Conservation (phyloP, 2,888 invertebrate genomes). For the Acheta domesticus region DNA sequence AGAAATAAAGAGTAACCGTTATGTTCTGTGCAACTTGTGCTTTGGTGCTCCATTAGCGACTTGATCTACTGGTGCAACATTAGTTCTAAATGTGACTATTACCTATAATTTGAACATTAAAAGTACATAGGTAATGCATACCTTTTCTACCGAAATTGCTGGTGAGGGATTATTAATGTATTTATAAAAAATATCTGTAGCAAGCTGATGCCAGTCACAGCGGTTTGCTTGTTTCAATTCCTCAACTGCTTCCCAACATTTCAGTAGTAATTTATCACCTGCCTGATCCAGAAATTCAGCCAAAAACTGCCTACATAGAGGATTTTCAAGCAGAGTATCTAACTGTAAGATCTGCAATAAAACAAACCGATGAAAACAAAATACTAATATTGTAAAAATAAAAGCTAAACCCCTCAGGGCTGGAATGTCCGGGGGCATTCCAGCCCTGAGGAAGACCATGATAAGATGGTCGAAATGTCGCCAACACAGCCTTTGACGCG, state of each 20-base stretch:
- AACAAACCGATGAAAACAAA: not conserved
- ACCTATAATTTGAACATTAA: not conserved
- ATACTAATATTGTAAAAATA: not conserved
- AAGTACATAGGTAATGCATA: constrained; percentile 39
- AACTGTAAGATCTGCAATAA: constrained; percentile 63
- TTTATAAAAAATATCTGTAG: constrained; percentile 88
- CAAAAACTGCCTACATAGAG: constrained; percentile 75
- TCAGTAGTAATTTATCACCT: constrained; percentile 78
- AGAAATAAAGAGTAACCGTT: too few relatives aligned
- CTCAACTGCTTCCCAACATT: constrained; percentile 83
- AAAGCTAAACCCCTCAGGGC: too few relatives aligned
- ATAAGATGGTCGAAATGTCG: too few relatives aligned
- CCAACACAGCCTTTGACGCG: too few relatives aligned
- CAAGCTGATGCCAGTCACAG: constrained; percentile 78
- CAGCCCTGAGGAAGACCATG: too few relatives aligned
- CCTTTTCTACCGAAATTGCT: constrained; percentile 77
- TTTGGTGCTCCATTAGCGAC: not conserved
- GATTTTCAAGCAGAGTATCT: constrained; percentile 69
- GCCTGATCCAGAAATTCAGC: constrained; percentile 77
- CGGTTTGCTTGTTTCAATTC: constrained; percentile 73
- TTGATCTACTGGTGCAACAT: not conserved
- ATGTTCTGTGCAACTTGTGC: too few relatives aligned
- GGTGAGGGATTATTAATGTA: constrained; percentile 78
- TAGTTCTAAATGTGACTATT: not conserved
- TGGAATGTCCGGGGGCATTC: too few relatives aligned